Base-by-base conservation (phyloP, 92 coral and sea anemone species). In the Paramuricea clavata region DNA sequence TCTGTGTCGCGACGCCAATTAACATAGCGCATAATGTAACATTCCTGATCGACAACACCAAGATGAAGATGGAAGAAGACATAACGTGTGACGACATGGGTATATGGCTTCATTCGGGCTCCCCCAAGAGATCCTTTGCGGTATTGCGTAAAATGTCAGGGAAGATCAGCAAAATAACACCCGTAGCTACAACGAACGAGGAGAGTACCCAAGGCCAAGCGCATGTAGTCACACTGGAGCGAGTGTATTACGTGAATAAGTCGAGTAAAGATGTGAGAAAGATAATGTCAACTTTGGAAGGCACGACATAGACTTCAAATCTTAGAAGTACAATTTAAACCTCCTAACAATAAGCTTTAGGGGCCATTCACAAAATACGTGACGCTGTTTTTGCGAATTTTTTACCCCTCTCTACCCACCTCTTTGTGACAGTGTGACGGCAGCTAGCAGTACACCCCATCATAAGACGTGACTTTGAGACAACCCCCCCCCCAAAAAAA, bases 71-170 rank as follows among this genome's bases (percentile, higher is more conserved):
- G 72, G 47, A 49, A 42, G 90, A 87, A 19, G 86, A 87, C 28
- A 13, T 87, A 42, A 87, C 68, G 64, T 87, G 81, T 39, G 86
- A 80, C 25, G 90, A 87, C 35, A 87, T 80, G 86, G 90, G 90
- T 60, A 86, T 39, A 34, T 87, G 90, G 90, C 71, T 69, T 36
- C 86, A 56, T 72, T 69, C 50, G 42, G 86, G 90, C n/a, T 79
- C 81, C 35, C 82, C 90, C 32, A 80, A 43, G 17, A 61, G 54
- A 69, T 87, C 50, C 43, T 87, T 56, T 23, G 27, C 16, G 36
- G 39, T 87, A 22, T 22, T 50, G 47, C 57, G 78, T 35, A 52
- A 70, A 13, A 42, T 11, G 34, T 36, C 57, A 10, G 54, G 54
- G 19, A 47, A 47, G 19, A 2, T 47, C 54, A 47, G 54, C 54